Percentiles rank a stretch among this genome's conserved stretches.
Conservation (phyloP, 2,888 invertebrate species). For the Sicus ferrugineus region DNA sequence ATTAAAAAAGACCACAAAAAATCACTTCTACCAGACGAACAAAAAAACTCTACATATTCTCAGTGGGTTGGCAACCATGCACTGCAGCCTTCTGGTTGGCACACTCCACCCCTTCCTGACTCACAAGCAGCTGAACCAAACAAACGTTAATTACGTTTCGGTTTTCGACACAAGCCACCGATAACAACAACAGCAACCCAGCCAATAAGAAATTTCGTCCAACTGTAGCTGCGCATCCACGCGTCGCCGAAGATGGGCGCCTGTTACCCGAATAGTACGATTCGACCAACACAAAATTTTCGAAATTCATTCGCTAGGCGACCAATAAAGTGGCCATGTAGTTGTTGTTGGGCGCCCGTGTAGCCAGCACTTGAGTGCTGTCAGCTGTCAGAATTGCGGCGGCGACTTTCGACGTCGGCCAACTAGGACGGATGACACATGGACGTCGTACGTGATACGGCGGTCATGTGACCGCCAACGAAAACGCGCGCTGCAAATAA, state of each 20-base stretch:
- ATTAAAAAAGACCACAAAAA: too few relatives aligned
- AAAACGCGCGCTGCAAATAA: too few relatives aligned
- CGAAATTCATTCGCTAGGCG: conserved; percentile 56
- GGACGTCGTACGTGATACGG: too few relatives aligned
- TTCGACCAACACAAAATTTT: conserved; percentile 66
- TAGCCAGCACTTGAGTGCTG: too few relatives aligned
- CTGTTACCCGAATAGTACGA: conserved; percentile 61
- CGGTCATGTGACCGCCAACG: neutral
- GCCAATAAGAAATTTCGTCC: conserved; percentile 62
- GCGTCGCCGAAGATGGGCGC: conserved; percentile 48
- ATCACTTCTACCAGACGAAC: too few relatives aligned
- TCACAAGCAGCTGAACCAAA: conserved; percentile 30
- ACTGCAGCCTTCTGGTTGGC: neutral
- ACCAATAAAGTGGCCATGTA: conserved; percentile 51
- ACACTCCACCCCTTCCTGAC: conserved; percentile 36
- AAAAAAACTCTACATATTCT: too few relatives aligned
- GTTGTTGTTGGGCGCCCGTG: conserved; percentile 25
- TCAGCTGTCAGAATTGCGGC: too few relatives aligned
- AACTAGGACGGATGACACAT: neutral
- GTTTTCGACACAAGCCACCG: conserved; percentile 12
- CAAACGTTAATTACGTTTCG: neutral
- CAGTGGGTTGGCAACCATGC: neutral
- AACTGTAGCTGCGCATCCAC: conserved; percentile 58
- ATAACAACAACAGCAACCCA: conserved; percentile 40
- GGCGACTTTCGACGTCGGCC: too few relatives aligned